Evolutionary conservation across 2,888 invertebrate species (phyloP).

Genomic region (Eupithecia subfuscata): DNA sequence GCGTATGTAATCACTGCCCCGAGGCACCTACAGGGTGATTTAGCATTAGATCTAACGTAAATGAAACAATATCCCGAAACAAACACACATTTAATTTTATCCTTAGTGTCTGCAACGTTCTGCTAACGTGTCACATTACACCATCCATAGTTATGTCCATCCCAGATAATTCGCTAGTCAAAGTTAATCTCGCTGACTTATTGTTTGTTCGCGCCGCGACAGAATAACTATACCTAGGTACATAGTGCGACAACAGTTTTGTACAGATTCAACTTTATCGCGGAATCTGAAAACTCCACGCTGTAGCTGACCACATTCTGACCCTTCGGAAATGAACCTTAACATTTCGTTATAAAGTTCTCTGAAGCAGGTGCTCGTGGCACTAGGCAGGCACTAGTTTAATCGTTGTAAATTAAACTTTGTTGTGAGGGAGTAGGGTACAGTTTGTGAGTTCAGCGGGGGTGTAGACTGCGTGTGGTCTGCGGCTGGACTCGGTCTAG

Average conservation of each 20-base stretch:
- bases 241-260: slow-evolving; percentile 35
- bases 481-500: slow-evolving; percentile 41
- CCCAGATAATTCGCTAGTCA: slow-evolving; percentile 3
- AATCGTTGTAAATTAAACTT: slow-evolving; percentile 30
- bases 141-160: slow-evolving; percentile 7
- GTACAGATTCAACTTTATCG: slow-evolving; percentile 40
- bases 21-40: neutral
- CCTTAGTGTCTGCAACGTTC: neutral
- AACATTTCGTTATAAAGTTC: slow-evolving; percentile 20
- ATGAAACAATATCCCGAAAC: neutral
- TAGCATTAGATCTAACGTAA: neutral
- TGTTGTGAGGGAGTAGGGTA: slow-evolving; percentile 22
- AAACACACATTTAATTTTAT: neutral
- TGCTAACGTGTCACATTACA: neutral
- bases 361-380: slow-evolving; percentile 10
- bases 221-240: slow-evolving; percentile 2
- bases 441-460: slow-evolving; percentile 14
- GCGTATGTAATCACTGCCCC: neutral
- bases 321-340: slow-evolving; percentile 25
- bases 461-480: slow-evolving; percentile 38
- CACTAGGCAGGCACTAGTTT: slow-evolving; percentile 4
- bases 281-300: slow-evolving; percentile 37
- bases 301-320: slow-evolving; percentile 29
- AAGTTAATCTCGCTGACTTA: slow-evolving; percentile 28
- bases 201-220: slow-evolving; percentile 35